Evolutionary conservation across 2,797 vertebrate genomes (phyloP), one percentile per base, ranked within the genome.

Genomic region (Poecilia velifera): DNA sequence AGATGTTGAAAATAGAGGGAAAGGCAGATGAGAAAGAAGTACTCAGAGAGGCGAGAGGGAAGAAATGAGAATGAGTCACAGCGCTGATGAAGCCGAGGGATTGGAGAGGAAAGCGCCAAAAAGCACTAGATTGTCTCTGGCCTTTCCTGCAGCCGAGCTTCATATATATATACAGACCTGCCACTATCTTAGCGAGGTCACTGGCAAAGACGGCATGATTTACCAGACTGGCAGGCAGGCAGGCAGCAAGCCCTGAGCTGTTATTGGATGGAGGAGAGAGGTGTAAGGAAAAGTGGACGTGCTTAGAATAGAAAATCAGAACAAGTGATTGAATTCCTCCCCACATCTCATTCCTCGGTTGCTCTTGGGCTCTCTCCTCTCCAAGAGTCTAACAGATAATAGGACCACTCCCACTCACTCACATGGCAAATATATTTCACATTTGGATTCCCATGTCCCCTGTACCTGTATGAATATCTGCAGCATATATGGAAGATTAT

Each of bases 241-340:
- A 90, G 91, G 91, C 88, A 86, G 89, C 88, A 76, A 88, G 89
- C 90, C 82, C 86, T 84, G 90, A 89, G 89, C 92, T 86, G 86
- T 91, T 92, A 93, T 94, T 93, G 91, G 92, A 92, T 89, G 87
- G 91, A 93, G 88, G 88, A 86, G 90, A 90, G 92, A 93, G 88
- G 89, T 93, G 90, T 92, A 92, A 90, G 87, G 87, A 83, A 92
- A 91, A 90, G 87, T 73, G 90, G 82, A 91, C 88, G 90, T 95
- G 93, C 92, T 93, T 88, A 85, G 93, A 93, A 94, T 94, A 93
- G 91, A 88, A 91, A 92, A 95, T 91, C 86, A 78, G 88, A 91
- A 82, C 75, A 86, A 92, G 90, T 92, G 92, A 94, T 94, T 94
- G 89, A 90, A 93, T 95, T 93, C 90, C 89, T 94, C 86, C 85